These are phyloP conservation scores for Trissoscelio sp. DNA, from an alignment of 2,888 invertebrate species.

Conservation along the genomic window DNA sequence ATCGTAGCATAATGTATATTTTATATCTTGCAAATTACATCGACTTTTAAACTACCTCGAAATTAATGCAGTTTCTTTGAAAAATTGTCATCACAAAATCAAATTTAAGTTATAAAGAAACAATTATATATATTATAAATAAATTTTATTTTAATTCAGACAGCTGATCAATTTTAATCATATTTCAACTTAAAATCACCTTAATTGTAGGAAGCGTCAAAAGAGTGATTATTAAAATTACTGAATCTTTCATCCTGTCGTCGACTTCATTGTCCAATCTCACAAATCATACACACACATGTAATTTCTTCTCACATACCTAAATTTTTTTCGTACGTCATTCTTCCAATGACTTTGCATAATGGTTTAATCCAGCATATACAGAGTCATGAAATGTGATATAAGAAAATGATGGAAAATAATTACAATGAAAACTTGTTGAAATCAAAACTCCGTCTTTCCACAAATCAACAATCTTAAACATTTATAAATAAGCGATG, in stretches of 20 bases:
- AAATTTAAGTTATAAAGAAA: too few relatives aligned
- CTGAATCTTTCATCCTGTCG: conserved; percentile 43
- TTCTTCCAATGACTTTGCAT: conserved; percentile 41
- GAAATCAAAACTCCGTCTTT: background rate
- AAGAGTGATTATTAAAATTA: conserved; percentile 34
- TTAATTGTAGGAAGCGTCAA: conserved; percentile 44
- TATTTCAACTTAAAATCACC: conserved; percentile 13
- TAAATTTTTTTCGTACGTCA: conserved; percentile 32
- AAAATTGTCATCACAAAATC: too few relatives aligned
- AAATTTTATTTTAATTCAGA: conserved; percentile 5
- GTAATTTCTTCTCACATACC: background rate
- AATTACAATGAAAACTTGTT: too few relatives aligned
- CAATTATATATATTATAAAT: too few relatives aligned
- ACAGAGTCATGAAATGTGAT: conserved; percentile 17
- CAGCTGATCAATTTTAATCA: conserved; percentile 5
- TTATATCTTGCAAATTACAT: conserved; percentile 11
- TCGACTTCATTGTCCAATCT: conserved; percentile 48
- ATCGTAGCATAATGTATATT: conserved; percentile 28
- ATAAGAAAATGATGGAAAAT: conserved; percentile 24
- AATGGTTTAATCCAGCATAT: conserved; percentile 24
- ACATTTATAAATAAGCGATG: conserved; percentile 34
- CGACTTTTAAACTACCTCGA: too few relatives aligned
- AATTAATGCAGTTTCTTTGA: conserved; percentile 28
- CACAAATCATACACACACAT: conserved; percentile 31
- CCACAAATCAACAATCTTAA: background rate